Conservation (phyloP, 2,113 vertebrate genomes). For the Limnothrissa miodon region DNA sequence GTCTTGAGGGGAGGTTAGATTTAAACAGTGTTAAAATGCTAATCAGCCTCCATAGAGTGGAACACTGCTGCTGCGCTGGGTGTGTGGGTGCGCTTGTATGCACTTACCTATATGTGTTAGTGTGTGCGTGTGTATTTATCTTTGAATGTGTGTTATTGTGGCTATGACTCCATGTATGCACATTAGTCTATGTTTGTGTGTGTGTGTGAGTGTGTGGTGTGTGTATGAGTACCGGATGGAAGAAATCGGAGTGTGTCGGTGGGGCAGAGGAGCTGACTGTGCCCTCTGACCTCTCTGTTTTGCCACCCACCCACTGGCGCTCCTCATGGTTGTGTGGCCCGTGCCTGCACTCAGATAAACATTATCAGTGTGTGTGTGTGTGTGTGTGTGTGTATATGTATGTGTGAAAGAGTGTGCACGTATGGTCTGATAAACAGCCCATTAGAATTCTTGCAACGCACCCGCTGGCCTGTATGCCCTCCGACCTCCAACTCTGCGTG, state of each 20-base stretch:
- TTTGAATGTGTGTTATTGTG: neutral
- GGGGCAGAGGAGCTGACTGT: neutral
- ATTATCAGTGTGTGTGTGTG: neutral
- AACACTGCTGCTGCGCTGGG: neutral
- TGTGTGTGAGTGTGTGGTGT: neutral
- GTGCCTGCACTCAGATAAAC: neutral
- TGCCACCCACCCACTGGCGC: conserved; percentile 4
- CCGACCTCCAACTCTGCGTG: neutral
- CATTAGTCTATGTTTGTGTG: neutral
- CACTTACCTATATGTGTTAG: neutral
- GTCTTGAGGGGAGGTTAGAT: conserved; percentile 6
- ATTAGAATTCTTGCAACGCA: conserved; percentile 5
- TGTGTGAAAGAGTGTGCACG: neutral
- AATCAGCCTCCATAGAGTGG: conserved; percentile 18
- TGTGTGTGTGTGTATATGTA: conserved; percentile 4
- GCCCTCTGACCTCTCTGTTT: conserved; percentile 5
- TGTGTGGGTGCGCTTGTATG: neutral
- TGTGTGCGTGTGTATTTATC: conserved; percentile 8
- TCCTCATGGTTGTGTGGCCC: neutral
- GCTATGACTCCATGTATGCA: neutral
- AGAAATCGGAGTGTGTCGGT: neutral
- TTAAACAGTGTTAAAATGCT: conserved; percentile 27
- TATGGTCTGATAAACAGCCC: conserved; percentile 11
- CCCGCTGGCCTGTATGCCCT: neutral
- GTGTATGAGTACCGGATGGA: neutral